Evolutionary conservation across 2,888 invertebrate genomes (phyloP).

Genomic region (Chydorus sphaericus): DNA sequence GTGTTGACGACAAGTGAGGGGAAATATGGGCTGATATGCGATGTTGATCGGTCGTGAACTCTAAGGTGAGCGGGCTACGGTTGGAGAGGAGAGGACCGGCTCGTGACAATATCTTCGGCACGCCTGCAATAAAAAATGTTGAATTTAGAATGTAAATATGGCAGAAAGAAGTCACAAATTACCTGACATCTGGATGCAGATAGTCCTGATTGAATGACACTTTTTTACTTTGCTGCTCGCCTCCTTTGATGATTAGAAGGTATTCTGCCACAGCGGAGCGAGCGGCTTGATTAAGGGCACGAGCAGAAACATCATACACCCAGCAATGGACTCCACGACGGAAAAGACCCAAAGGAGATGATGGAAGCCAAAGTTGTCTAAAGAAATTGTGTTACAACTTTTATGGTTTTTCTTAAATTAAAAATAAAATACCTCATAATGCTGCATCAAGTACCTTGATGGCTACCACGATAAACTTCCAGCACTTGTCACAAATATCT

Average conservation of each 20-base stretch:
- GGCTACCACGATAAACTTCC: slow-evolving; percentile 91
- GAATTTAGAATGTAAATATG: too few species aligned
- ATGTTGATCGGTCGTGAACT: too few species aligned
- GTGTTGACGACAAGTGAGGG: too few species aligned
- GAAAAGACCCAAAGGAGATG: slow-evolving; percentile 95
- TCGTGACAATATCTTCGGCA: slow-evolving; percentile 53
- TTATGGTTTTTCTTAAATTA: slow-evolving; percentile 3
- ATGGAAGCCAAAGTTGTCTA: slow-evolving; percentile 90
- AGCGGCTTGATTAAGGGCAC: slow-evolving; percentile 53
- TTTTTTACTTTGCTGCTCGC: slow-evolving; percentile 55
- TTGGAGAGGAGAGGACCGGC: too few species aligned
- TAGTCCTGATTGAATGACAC: slow-evolving; percentile 48
- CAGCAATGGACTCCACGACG: slow-evolving; percentile 96
- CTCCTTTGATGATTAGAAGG: slow-evolving; percentile 58
- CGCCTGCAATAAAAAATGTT: slow-evolving; percentile 38
- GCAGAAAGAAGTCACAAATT: too few species aligned
- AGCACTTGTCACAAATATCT: slow-evolving; percentile 84
- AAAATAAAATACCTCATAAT: slow-evolving; percentile 45
- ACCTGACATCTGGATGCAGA: slow-evolving; percentile 67
- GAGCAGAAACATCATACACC: slow-evolving; percentile 81
- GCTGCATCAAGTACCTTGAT: slow-evolving; percentile 74
- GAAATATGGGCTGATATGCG: too few species aligned
- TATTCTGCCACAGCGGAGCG: slow-evolving; percentile 80
- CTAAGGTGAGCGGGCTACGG: too few species aligned
- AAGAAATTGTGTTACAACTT: too few species aligned